Percentiles rank a stretch among this genome's conserved stretches.
These are phyloP conservation scores for Bombylius discolor DNA, from an alignment of 2,888 invertebrate species.

Conservation along the genomic window DNA sequence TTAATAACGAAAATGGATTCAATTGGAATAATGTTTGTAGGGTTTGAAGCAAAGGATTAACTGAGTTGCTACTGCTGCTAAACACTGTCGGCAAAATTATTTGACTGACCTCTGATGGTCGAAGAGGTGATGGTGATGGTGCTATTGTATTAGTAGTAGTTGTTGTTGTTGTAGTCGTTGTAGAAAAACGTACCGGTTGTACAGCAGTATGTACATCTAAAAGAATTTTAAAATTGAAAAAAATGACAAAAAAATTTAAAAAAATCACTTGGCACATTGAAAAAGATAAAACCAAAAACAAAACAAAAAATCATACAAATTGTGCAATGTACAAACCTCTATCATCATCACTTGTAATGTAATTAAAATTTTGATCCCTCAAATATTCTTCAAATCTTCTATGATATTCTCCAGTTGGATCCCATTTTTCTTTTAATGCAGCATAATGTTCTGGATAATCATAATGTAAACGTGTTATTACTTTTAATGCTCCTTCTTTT, in stretches of 20 bases:
- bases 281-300: too few relatives aligned
- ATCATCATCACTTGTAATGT: constrained; percentile 13
- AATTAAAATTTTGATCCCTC: constrained; percentile 20
- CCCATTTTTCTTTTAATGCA: constrained; percentile 51
- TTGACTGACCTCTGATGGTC: neutral
- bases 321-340: neutral
- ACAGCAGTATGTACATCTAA: neutral
- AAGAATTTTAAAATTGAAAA: neutral
- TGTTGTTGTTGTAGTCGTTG: constrained; percentile 1
- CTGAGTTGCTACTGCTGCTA: neutral
- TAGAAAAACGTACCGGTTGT: neutral
- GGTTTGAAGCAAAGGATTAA: neutral
- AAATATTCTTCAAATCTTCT: constrained; percentile 37
- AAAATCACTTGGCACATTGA: too few relatives aligned
- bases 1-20: neutral
- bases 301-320: too few relatives aligned
- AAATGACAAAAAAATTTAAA: neutral
- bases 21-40: neutral
- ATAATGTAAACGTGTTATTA: constrained; percentile 49
- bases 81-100: neutral
- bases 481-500: constrained; percentile 51
- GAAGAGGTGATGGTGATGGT: neutral
- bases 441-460: constrained; percentile 56
- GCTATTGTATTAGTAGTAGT: neutral
- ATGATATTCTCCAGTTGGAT: constrained; percentile 53